Evolutionary conservation across 2,797 vertebrate species (phyloP).

Genomic region (Thamnophis elegans): DNA sequence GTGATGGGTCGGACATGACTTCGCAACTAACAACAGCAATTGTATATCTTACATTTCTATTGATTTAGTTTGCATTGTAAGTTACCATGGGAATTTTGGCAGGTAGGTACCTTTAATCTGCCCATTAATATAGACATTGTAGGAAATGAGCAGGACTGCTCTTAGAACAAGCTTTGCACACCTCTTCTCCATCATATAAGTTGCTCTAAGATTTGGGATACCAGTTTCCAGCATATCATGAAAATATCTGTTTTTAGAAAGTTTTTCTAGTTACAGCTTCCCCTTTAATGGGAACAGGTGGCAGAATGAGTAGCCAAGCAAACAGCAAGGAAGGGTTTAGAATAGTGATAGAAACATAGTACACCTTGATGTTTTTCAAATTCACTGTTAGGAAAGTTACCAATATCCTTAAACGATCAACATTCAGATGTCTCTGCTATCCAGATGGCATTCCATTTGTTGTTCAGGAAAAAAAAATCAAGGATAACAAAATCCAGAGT

Average conservation of each 20-base stretch:
- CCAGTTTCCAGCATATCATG: not conserved
- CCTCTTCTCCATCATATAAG: not conserved
- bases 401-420: not conserved
- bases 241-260: not conserved
- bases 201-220: not conserved
- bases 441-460: constrained; percentile 15
- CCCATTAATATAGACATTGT: not conserved
- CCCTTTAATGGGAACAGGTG: not conserved
- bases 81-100: not conserved
- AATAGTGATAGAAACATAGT: not conserved
- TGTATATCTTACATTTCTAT: not conserved
- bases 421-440: not conserved
- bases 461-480: not conserved
- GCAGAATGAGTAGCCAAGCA: not conserved
- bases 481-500: not conserved
- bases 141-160: not conserved
- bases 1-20: too few species aligned
- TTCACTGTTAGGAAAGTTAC: not conserved
- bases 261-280: not conserved
- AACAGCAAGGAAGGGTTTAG: not conserved
- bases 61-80: not conserved
- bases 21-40: too few species aligned
- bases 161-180: not conserved
- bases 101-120: not conserved
- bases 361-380: not conserved